phyloP scores from a whole-genome alignment of 2,797 vertebrate species.

The Hypotaenidia okinawae region DNA sequence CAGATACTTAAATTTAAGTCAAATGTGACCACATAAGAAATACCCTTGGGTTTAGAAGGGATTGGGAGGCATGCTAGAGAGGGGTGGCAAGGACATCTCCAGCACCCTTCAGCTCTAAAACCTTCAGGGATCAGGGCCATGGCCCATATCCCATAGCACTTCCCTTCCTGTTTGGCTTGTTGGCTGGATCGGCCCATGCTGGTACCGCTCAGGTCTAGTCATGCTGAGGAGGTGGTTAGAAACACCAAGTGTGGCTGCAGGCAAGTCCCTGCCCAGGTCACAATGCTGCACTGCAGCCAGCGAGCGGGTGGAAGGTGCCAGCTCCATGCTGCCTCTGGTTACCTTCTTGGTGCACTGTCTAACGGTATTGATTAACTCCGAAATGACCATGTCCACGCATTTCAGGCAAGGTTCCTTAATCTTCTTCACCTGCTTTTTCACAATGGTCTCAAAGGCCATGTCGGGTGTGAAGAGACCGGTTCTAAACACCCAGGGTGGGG shows the following conservation, averaged over 20 bases:
- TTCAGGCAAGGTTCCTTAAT: constrained; percentile 99
- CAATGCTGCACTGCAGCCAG: constrained; percentile 62
- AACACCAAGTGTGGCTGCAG: constrained; percentile 61
- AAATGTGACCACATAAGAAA: neutral
- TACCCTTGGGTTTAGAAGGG: neutral
- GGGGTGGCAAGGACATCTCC: neutral
- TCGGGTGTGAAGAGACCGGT: constrained; percentile 99
- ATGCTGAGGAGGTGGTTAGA: constrained; percentile 75
- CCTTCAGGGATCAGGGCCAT: neutral
- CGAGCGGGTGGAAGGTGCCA: constrained; percentile 61
- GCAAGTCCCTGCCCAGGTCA: constrained; percentile 59
- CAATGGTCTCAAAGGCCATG: constrained; percentile 99
- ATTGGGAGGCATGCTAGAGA: neutral
- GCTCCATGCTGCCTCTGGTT: constrained; percentile 77
- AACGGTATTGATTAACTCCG: constrained; percentile 99
- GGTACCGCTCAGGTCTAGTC: constrained; percentile 75
- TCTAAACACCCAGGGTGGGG: constrained; percentile 85
- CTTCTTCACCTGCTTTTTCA: constrained; percentile 99
- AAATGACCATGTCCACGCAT: constrained; percentile 99
- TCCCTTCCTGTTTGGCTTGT: constrained; percentile 69
- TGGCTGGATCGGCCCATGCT: constrained; percentile 50
- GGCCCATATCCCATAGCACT: neutral
- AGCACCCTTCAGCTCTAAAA: neutral
- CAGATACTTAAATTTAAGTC: neutral
- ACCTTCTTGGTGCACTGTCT: constrained; percentile 99